Conservation (phyloP, 2,797 vertebrate species). For the Hoplostethus mediterraneus region DNA sequence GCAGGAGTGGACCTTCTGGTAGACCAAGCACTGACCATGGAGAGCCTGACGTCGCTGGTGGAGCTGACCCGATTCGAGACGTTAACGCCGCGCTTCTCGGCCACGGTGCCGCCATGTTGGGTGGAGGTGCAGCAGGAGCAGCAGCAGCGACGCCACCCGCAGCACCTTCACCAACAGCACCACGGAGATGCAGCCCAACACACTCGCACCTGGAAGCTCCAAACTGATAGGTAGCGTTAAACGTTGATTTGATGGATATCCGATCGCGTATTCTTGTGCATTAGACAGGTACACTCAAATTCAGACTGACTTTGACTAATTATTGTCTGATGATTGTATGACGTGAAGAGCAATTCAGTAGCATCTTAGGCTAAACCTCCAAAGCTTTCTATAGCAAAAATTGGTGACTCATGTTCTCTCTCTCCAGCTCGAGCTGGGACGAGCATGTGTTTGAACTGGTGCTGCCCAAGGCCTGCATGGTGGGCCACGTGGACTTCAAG, state of each 20-base stretch:
- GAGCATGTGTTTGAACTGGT: slow-evolving; percentile 99
- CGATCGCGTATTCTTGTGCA: too few relatives aligned
- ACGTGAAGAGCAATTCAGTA: too few relatives aligned
- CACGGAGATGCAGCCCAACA: slow-evolving; percentile 98
- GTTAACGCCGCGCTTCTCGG: slow-evolving; percentile 96
- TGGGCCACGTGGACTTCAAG: slow-evolving; percentile 99
- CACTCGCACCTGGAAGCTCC: slow-evolving; percentile 98
- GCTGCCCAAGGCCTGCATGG: slow-evolving; percentile 99
- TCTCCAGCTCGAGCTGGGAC: slow-evolving; percentile 94
- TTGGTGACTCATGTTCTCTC: background rate
- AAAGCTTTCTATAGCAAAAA: too few relatives aligned
- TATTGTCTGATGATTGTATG: too few relatives aligned
- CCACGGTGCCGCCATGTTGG: slow-evolving; percentile 98
- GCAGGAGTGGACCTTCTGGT: slow-evolving; percentile 96
- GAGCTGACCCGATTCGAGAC: slow-evolving; percentile 99
- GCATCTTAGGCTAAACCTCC: too few relatives aligned
- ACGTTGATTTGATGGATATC: too few relatives aligned
- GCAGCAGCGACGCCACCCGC: slow-evolving; percentile 96
- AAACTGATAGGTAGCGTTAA: slow-evolving; percentile 89
- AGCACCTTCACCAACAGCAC: slow-evolving; percentile 98
- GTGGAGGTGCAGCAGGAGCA: slow-evolving; percentile 99
- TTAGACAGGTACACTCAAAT: too few relatives aligned
- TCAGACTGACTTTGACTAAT: too few relatives aligned
- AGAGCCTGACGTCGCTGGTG: slow-evolving; percentile 94
- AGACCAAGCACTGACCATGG: slow-evolving; percentile 92